These are phyloP conservation scores for Ericerus pela DNA, from an alignment of 1,140 invertebrate species.

Conservation along the genomic window DNA sequence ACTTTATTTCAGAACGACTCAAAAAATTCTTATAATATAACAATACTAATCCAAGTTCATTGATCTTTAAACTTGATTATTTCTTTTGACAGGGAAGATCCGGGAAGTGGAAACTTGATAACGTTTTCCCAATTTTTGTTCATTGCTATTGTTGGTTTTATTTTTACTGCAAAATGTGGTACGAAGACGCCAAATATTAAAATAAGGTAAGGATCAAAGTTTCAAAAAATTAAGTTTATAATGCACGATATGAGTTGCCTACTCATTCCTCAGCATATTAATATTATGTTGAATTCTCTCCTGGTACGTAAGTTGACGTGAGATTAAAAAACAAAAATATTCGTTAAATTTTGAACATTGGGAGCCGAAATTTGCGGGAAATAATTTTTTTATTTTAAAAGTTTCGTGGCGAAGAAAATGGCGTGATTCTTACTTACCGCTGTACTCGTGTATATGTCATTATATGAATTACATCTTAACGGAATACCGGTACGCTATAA, in stretches of 20 bases:
- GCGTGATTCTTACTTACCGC: too few species aligned
- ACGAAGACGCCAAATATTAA: constrained; percentile 51
- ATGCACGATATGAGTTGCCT: not conserved
- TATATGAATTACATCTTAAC: too few species aligned
- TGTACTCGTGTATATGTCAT: too few species aligned
- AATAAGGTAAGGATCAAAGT: constrained; percentile 29
- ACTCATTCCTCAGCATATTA: not conserved
- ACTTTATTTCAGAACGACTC: not conserved
- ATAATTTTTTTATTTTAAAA: too few species aligned
- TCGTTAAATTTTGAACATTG: too few species aligned
- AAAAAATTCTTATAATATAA: too few species aligned
- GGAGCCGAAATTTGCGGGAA: too few species aligned
- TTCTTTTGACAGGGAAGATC: constrained; percentile 71
- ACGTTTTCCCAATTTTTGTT: constrained; percentile 88
- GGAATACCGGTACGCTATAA: too few species aligned
- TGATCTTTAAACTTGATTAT: constrained; percentile 24
- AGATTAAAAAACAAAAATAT: not conserved
- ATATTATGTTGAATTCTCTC: not conserved
- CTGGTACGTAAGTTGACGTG: not conserved
- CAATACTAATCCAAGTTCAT: not conserved
- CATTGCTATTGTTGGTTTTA: constrained; percentile 78
- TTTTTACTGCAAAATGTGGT: constrained; percentile 78
- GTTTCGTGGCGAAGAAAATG: too few species aligned
- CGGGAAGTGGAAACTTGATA: constrained; percentile 80
- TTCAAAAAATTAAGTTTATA: constrained; percentile 11